Evolutionary conservation across 30 jellyfish, hydroid and myxozoan species (phyloP).

Genomic region (Sanderia malayensis): DNA sequence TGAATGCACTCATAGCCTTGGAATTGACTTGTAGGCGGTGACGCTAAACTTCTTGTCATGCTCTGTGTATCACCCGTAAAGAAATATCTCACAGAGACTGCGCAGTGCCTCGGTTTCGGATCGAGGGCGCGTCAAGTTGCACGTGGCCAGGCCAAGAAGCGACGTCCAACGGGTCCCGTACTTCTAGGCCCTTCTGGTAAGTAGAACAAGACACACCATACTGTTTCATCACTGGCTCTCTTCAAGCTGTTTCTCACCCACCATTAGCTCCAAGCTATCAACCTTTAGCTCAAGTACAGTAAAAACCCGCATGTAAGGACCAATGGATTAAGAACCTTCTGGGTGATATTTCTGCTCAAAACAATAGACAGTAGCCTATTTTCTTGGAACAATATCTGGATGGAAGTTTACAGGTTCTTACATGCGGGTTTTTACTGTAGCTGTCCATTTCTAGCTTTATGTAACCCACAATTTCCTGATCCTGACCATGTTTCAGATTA

Average conservation of each 20-base stretch:
- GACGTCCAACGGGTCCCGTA: conserved; percentile 84
- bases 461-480: neutral
- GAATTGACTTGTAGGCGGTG: conserved; percentile 83
- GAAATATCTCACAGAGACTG: conserved; percentile 73
- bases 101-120: conserved; percentile 90
- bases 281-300: too few relatives aligned
- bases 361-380: too few relatives aligned
- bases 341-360: neutral
- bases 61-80: conserved; percentile 88
- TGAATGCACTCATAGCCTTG: too few relatives aligned
- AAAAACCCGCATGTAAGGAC: too few relatives aligned
- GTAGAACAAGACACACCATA: neutral
- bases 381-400: too few relatives aligned
- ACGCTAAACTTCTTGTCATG: conserved; percentile 85
- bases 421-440: too few relatives aligned
- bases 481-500: too few relatives aligned
- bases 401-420: too few relatives aligned
- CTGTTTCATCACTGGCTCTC: neutral
- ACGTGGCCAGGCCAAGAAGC: conserved; percentile 83
- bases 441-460: neutral
- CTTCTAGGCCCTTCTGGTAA: conserved; percentile 69
- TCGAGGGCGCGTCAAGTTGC: conserved; percentile 94
- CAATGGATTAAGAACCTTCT: too few relatives aligned
- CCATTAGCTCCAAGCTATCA: neutral
- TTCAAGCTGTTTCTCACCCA: neutral